Evolutionary conservation across 1,140 invertebrate genomes (phyloP).

Genomic region (Bombus sibiricus): DNA sequence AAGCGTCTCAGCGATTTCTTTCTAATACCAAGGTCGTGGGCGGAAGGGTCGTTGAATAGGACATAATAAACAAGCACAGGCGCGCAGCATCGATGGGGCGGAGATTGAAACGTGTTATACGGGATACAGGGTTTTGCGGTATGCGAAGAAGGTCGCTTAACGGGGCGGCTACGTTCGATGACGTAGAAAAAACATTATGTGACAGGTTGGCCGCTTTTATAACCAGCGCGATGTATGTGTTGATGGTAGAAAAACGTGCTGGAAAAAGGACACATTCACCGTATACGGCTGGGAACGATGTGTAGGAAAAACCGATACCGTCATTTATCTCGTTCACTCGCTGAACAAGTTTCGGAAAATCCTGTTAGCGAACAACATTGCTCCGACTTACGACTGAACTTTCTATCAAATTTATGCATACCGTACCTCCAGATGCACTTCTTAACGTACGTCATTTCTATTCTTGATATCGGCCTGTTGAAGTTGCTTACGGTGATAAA

Average conservation of each 20-base stretch:
- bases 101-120: conserved; percentile 36
- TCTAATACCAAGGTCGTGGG: neutral
- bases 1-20: conserved; percentile 10
- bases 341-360: conserved; percentile 29
- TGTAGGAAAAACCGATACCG: conserved; percentile 48
- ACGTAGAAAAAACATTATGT: conserved; percentile 52
- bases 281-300: neutral
- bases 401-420: neutral
- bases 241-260: conserved; percentile 54
- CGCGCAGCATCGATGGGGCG: conserved; percentile 26
- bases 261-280: conserved; percentile 33
- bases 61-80: conserved; percentile 8
- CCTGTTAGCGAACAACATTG: conserved; percentile 14
- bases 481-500: neutral
- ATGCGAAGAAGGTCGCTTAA: conserved; percentile 37
- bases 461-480: neutral
- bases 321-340: conserved; percentile 52
- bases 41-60: neutral
- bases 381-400: neutral
- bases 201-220: conserved; percentile 44
- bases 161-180: conserved; percentile 32
- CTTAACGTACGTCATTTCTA: neutral
- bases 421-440: neutral
- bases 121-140: conserved; percentile 25
- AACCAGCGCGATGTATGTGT: conserved; percentile 37